Evolutionary conservation across 2,888 invertebrate species (phyloP), one percentile per base, ranked within the genome.

Genomic region (Archips xylosteana): DNA sequence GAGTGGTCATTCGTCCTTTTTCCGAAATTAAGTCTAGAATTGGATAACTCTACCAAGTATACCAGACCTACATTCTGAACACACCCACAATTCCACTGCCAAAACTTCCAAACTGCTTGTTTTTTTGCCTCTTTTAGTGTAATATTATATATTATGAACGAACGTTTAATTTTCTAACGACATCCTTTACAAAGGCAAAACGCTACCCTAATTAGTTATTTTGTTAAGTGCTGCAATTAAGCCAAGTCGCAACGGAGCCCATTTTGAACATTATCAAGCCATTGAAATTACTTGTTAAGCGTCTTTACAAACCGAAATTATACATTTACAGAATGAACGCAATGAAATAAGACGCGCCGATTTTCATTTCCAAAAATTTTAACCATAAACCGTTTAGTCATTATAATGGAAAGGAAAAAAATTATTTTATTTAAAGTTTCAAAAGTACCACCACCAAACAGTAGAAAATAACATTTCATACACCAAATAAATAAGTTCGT

Each of bases 361-460:
- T 0, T 59, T 34, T 0, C 23, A 32, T 10, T 57, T 15, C 3
- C 13, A 10, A 10, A 45, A 12, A 10, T 45, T 45, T 3, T 3
- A 45, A 45, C 6, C 39, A 39, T 39, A 39, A 39, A 39, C 39
- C 39, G 5, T 39, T 39, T 4, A 6, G 39, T 4, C 39, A 4
- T 5, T 5, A 36, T 36, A 5, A 5, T 5, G 5, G 36, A 5
- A 36, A 5, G 5, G 5, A 5, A 36, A 2, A 36, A 36, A 3
- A 36, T 1, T 6, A 39, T 6, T 39, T 39, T 6, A 39, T 39
- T 39, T 1, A 39, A 36, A 36, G 5, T 6, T 6, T 39, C 39
- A 5, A 6, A 85, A 94, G 23, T 23, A 23, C 23, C 23, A 23
- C 23, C 23, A 23, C 23, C 23, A 23, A 1, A 23, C 23, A 23